phyloP scores from a whole-genome alignment of 2,888 invertebrate species.

The Thereva unica region DNA sequence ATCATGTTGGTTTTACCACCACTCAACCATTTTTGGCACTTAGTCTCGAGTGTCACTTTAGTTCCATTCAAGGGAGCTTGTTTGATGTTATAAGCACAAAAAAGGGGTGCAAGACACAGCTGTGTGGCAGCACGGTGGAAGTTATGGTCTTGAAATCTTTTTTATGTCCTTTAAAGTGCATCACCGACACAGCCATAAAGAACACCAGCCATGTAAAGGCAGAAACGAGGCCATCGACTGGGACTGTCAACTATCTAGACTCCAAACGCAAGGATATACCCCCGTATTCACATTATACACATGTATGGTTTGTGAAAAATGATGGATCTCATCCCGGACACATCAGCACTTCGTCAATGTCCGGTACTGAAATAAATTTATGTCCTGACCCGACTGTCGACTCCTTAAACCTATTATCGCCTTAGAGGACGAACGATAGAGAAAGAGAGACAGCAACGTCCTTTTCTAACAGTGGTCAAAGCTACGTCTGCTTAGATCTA shows the following conservation, averaged over 20 bases:
- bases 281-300: too few relatives aligned
- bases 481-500: too few relatives aligned
- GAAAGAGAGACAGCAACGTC: neutral
- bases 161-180: too few relatives aligned
- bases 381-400: slow-evolving; percentile 27
- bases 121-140: neutral
- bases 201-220: too few relatives aligned
- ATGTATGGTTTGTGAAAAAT: slow-evolving; percentile 38
- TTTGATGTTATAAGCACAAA: neutral
- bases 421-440: slow-evolving; percentile 22
- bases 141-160: slow-evolving; percentile 8
- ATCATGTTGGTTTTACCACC: slow-evolving; percentile 15
- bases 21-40: slow-evolving; percentile 6
- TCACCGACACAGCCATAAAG: too few relatives aligned
- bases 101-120: slow-evolving; percentile 8
- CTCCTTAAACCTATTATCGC: slow-evolving; percentile 18
- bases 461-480: too few relatives aligned
- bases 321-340: slow-evolving; percentile 41
- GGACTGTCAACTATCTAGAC: too few relatives aligned
- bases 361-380: slow-evolving; percentile 40
- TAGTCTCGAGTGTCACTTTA: slow-evolving; percentile 24
- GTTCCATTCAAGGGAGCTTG: slow-evolving; percentile 5
- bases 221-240: too few relatives aligned
- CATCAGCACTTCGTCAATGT: slow-evolving; percentile 42
- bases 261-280: too few relatives aligned